Evolutionary conservation across 2,113 vertebrate genomes (phyloP).

Genomic region (Mesitornis unicolor): DNA sequence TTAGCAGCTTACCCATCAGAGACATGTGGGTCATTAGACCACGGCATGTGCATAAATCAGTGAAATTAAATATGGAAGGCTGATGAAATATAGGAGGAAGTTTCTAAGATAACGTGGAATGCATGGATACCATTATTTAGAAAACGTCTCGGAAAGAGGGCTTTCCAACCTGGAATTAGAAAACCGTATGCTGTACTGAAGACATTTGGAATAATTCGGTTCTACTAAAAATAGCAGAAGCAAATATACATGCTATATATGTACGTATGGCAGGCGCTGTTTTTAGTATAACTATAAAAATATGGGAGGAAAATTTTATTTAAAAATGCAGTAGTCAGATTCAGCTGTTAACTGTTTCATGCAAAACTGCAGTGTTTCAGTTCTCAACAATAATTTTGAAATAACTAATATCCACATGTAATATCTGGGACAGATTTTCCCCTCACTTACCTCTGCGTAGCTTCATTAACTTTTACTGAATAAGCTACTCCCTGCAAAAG

Average conservation of each 20-base stretch:
- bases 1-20: slow-evolving; percentile 34
- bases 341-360: not conserved
- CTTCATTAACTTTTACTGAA: slow-evolving; percentile 23
- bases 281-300: not conserved
- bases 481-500: not conserved
- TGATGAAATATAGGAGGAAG: slow-evolving; percentile 4
- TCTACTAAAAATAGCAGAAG: not conserved
- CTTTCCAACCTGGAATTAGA: slow-evolving; percentile 12
- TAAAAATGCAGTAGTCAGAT: not conserved
- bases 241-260: not conserved
- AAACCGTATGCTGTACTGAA: not conserved
- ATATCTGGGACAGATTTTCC: not conserved
- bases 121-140: not conserved
- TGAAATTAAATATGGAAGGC: slow-evolving; percentile 15
- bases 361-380: not conserved
- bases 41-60: not conserved
- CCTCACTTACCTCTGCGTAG: not conserved
- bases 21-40: slow-evolving; percentile 29
- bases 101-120: slow-evolving; percentile 1
- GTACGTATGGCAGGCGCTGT: not conserved
- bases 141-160: not conserved
- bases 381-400: not conserved
- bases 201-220: not conserved
- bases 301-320: not conserved
- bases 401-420: not conserved